A percentile compares a stretch with the other conserved stretches of the same genome.
Conservation (phyloP, 2,113 vertebrate genomes). For the Tonatia bakeri region DNA sequence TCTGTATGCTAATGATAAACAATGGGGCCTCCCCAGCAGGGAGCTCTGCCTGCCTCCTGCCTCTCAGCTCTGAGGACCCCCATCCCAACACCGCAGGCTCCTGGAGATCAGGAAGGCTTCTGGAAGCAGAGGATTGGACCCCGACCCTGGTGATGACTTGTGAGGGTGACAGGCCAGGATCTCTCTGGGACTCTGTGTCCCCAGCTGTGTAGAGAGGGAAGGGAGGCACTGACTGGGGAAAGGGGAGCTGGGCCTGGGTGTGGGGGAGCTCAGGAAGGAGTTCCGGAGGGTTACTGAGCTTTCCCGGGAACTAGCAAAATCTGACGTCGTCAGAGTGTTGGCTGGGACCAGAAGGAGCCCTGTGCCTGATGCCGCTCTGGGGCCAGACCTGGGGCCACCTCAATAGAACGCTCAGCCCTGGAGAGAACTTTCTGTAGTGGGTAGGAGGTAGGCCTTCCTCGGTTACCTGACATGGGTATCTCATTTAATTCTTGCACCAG, state of each 20-base stretch:
- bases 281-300: background rate
- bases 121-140: background rate
- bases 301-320: rapidly evolving
- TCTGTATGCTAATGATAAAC: too few species aligned
- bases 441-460: background rate
- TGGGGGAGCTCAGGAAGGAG: background rate
- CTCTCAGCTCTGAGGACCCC: rapidly evolving
- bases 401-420: background rate
- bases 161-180: rapidly evolving
- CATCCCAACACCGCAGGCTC: background rate
- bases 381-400: background rate
- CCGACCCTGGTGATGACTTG: rapidly evolving
- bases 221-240: background rate
- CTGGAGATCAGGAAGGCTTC: background rate
- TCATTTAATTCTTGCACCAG: background rate
- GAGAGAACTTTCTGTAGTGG: background rate
- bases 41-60: background rate
- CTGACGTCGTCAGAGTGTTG: rapidly evolving
- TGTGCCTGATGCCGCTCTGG: rapidly evolving
- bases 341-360: background rate
- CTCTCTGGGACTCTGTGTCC: background rate
- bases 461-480: background rate
- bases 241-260: too few species aligned
- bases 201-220: background rate
- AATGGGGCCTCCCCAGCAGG: rapidly evolving